Base-by-base conservation (phyloP, 2,888 invertebrate species). In the Drosophila paucipuncta region DNA sequence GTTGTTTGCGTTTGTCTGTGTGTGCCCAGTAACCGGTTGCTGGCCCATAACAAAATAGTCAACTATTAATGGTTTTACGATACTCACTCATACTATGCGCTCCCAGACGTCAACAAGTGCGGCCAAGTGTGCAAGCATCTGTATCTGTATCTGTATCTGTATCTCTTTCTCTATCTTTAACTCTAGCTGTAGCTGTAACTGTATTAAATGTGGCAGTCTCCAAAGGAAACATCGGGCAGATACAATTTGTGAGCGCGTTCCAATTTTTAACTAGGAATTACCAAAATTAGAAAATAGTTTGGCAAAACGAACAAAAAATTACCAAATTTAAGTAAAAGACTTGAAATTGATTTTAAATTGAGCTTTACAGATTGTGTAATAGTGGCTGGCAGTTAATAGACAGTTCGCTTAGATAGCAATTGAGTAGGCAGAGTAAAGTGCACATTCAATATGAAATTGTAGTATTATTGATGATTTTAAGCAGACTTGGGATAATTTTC, bases 51-150 rank as follows among this genome's bases (percentile, higher is more conserved):
- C 81, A 89, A 83, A 88, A 90, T 83, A 90, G 83, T 83, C 86
- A 76, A 75, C 77, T 85, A 85, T 88, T 88, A 85, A 85, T 85
- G 90, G 75, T 74, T 89, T 86, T 86, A 76, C 89, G 86, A 78
- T 90, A 83, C 69, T 78, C 72, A 77, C 77, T 69, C 70, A 68
- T 76, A 62, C 76, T 64, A 85, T 63, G 71, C 64, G 63, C 78
- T 67, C 52, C 39, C 65, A 43, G 58, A 72, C 66, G 64, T 69
- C 80, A 87, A 69, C 90, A 89, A 84, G 84, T 85, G 84, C 78
- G 43, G 65, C 64, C 69, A 43, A 75, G 58, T 55, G 30, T 58
- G 9, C n/a, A 22, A 50, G 41, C 39, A 50, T 55, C 60, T 69
- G 31, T 69, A 65, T 57, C 52, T 73, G 50, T 60, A 72, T 52